A percentile compares a stretch with the other conserved stretches of the same genome.
These are phyloP conservation scores for Microctonus aethiopoides DNA, from an alignment of 2,888 invertebrate species.

Conservation along the genomic window DNA sequence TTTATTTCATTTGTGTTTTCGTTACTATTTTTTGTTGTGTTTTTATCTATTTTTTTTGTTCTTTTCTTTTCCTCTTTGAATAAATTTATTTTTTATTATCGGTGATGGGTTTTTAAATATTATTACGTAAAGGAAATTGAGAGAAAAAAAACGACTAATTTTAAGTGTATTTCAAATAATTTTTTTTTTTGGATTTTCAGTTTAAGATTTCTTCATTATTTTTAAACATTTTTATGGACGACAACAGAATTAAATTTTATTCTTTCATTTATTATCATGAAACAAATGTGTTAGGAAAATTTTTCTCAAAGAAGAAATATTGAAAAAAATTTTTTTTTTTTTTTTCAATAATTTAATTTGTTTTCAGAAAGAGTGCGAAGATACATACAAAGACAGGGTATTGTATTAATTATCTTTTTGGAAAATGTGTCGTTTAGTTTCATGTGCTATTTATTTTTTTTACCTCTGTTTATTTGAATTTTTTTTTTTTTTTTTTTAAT, in stretches of 20 bases:
- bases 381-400: slow-evolving; percentile 87
- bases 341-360: slow-evolving; percentile 65
- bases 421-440: slow-evolving; percentile 67
- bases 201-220: too few relatives aligned
- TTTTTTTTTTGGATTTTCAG: too few relatives aligned
- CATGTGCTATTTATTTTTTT: slow-evolving; percentile 58
- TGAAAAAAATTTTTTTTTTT: slow-evolving; percentile 11
- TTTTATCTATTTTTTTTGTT: neutral
- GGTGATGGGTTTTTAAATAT: neutral
- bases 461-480: slow-evolving; percentile 49
- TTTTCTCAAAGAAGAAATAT: too few relatives aligned
- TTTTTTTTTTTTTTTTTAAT: slow-evolving; percentile 42
- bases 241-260: too few relatives aligned
- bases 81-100: neutral
- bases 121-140: too few relatives aligned
- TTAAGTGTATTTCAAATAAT: neutral
- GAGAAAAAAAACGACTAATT: neutral
- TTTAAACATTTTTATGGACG: too few relatives aligned
- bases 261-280: too few relatives aligned
- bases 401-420: slow-evolving; percentile 69
- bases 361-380: slow-evolving; percentile 87
- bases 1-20: neutral
- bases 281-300: too few relatives aligned
- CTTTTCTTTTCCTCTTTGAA: neutral
- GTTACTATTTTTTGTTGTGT: neutral